phyloP scores from a whole-genome alignment of 2,888 invertebrate species.

The Athalia rosae region DNA sequence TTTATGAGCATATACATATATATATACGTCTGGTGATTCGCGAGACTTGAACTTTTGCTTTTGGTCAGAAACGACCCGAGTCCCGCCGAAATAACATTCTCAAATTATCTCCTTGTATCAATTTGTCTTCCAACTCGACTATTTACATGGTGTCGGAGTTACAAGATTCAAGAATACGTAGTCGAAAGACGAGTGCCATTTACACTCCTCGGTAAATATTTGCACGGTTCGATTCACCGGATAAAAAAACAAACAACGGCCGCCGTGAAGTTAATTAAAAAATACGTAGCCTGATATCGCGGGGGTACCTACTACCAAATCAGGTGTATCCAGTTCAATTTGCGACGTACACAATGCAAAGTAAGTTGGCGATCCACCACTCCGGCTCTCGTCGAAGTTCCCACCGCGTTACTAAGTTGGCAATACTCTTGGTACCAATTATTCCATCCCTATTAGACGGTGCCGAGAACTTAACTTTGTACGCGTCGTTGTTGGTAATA shows the following conservation, averaged over 20 bases:
- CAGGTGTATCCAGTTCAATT: conserved; percentile 36
- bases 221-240: neutral
- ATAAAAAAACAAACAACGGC: conserved; percentile 20
- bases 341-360: neutral
- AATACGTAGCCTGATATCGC: neutral
- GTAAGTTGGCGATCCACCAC: conserved; percentile 34
- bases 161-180: neutral
- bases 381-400: neutral
- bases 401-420: conserved; percentile 24
- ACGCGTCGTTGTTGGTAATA: conserved; percentile 35
- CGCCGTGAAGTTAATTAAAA: conserved; percentile 12
- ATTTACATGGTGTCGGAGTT: no score
- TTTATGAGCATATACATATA: no score
- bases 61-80: no score
- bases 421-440: conserved; percentile 43
- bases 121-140: no score
- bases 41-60: no score
- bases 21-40: no score
- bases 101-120: no score
- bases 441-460: conserved; percentile 18
- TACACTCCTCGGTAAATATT: neutral
- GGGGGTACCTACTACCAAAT: conserved; percentile 14
- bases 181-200: neutral
- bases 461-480: conserved; percentile 23
- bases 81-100: no score